Base-by-base conservation (phyloP, 2,113 vertebrate species). In the Saimiri boliviensis region DNA sequence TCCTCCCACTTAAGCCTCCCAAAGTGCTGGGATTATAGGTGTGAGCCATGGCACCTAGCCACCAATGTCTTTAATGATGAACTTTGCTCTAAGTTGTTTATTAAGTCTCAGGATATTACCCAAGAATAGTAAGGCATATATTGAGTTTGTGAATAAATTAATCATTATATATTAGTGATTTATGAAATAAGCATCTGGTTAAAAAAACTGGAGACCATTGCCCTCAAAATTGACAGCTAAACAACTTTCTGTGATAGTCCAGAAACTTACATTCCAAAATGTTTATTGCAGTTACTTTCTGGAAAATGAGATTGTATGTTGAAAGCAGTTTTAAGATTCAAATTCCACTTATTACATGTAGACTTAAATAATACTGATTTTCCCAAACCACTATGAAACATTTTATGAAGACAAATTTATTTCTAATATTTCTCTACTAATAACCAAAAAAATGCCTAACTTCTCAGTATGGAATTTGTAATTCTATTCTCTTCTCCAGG, bases 81-180 rank as follows among this genome's bases (percentile, higher is more conserved):
- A 86, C 11, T 37, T 89, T 96, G 37, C 70, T 27, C 68, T 85
- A 70, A 60, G 8, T 76, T 86, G 27, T 66, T 79, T 85, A 60
- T 63, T 81, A 80, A 12, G 27, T 49, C 56, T 49, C 37, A 21
- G 30, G 12, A 60, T 86, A 42, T 76, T 77, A 86, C 37, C 21
- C 74, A 95, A 74, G 40, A 86, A 73, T 49, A 56, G n/a, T 37
- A 83, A 21, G 37, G 68, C 27, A 42, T 32, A 6, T 70, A 68
- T 54, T 87, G n/a, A 68, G 40, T 86, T 76, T 68, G 76, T 47
- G 93, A 94, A 79, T 49, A 96, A 94, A 86, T 40, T 21, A 81
- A 92, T 66, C 35, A 68, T 58, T 5, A 68, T 13, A 16, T n/a
- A 23, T 83, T 84, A 73, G 37, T 76, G 21, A 7, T 95, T 89